A percentile compares a stretch with the other conserved stretches of the same genome.
These are phyloP conservation scores for Drosophila formosana DNA, from an alignment of 2,888 invertebrate species.

Conservation along the genomic window DNA sequence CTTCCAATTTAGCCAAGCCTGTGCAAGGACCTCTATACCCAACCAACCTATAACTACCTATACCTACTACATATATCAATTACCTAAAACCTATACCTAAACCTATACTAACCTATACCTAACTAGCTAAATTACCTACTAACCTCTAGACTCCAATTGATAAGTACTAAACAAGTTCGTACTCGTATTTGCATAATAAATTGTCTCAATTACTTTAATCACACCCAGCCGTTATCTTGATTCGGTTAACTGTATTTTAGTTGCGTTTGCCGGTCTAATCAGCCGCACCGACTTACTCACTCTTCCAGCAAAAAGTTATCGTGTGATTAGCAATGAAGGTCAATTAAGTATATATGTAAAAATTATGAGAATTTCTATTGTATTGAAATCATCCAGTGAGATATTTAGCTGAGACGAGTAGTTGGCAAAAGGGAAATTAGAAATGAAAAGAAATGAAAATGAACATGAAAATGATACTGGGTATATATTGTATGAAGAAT, in stretches of 20 bases:
- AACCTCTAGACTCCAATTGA: slow-evolving; percentile 26
- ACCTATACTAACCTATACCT: slow-evolving; percentile 39
- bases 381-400: slow-evolving; percentile 34
- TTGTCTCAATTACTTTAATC: slow-evolving; percentile 55
- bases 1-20: slow-evolving; percentile 55
- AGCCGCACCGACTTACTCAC: slow-evolving; percentile 4
- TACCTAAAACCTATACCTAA: slow-evolving; percentile 36
- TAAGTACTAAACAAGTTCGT: slow-evolving; percentile 18
- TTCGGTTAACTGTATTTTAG: slow-evolving; percentile 31
- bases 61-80: slow-evolving; percentile 16
- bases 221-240: slow-evolving; percentile 40
- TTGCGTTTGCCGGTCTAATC: slow-evolving; percentile 8
- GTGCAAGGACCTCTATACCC: slow-evolving; percentile 53
- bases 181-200: slow-evolving; percentile 54
- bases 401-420: neutral
- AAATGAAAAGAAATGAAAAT: neutral
- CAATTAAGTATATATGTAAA: slow-evolving; percentile 76
- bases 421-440: slow-evolving; percentile 1
- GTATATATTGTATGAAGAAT: slow-evolving; percentile 1
- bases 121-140: slow-evolving; percentile 36
- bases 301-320: slow-evolving; percentile 55
- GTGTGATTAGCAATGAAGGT: slow-evolving; percentile 82
- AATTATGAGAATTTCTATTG: slow-evolving; percentile 54
- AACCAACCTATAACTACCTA: slow-evolving; percentile 61
- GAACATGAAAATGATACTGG: slow-evolving; percentile 9